These are phyloP conservation scores for Tenebrosternarchus preto DNA, from an alignment of 2,113 vertebrate genomes.

Conservation along the genomic window DNA sequence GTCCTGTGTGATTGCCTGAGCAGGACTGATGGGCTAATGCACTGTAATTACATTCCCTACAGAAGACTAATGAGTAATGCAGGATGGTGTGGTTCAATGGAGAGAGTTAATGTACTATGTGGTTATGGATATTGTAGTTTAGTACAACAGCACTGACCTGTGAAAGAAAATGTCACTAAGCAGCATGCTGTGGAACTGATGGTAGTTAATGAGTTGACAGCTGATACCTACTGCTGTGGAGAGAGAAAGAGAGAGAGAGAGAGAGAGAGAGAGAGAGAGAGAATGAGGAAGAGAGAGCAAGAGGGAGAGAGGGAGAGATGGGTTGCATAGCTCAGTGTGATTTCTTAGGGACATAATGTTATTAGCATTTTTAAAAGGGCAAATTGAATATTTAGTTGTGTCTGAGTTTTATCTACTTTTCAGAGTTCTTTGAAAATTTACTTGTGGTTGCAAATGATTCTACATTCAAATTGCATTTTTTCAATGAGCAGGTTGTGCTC, in stretches of 20 bases:
- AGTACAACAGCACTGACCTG: not conserved
- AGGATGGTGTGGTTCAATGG: slow-evolving; percentile 11
- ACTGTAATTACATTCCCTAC: not conserved
- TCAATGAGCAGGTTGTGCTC: slow-evolving; percentile 54
- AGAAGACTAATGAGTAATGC: not conserved
- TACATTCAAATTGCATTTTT: not conserved
- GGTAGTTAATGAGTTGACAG: not conserved
- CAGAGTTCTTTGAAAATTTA: too few species aligned
- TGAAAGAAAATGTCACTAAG: not conserved
- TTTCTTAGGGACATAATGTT: too few species aligned
- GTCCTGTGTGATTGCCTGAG: not conserved
- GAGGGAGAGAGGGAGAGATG: not conserved
- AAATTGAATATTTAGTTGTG: not conserved
- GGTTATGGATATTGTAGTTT: not conserved
- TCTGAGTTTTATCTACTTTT: not conserved
- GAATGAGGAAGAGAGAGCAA: not conserved
- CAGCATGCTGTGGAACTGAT: not conserved
- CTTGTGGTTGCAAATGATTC: not conserved
- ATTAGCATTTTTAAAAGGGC: too few species aligned
- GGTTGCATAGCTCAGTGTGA: too few species aligned
- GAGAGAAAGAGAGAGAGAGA: not conserved
- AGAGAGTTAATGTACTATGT: slow-evolving; percentile 11
- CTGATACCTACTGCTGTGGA: not conserved
- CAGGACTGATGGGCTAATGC: not conserved
- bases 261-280: not conserved